phyloP scores from a whole-genome alignment of 2,113 vertebrate species.

The Dipodomys spectabilis region DNA sequence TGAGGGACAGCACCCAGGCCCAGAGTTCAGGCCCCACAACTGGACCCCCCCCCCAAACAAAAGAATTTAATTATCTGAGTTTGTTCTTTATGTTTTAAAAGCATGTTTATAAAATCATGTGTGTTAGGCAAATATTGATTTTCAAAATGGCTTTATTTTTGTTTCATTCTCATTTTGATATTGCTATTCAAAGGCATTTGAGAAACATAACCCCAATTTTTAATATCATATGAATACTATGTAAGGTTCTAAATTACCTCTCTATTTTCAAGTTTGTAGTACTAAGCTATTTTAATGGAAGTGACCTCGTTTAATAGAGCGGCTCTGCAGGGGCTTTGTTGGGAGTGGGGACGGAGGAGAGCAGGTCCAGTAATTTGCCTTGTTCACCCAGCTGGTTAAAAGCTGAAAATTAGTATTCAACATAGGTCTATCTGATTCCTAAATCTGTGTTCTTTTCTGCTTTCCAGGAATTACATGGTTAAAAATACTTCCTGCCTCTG shows the following conservation, averaged over 20 bases:
- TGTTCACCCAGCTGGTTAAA: neutral
- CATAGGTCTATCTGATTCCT: neutral
- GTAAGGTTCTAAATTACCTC: neutral
- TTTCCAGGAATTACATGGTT: neutral
- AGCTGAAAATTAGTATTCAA: neutral
- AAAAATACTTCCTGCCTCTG: constrained; percentile 13
- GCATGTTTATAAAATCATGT: neutral
- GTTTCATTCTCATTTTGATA: neutral
- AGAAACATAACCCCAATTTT: neutral
- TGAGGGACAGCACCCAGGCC: no score
- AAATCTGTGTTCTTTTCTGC: constrained; percentile 34
- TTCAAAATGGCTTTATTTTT: neutral
- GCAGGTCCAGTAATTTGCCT: neutral
- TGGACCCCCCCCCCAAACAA: no score
- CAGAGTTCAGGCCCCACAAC: no score
- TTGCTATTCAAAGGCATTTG: constrained; percentile 27
- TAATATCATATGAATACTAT: neutral
- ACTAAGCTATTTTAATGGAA: neutral
- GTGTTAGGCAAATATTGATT: neutral
- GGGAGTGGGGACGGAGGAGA: neutral
- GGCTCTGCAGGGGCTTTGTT: neutral
- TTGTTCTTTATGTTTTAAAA: neutral
- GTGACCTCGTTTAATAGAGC: neutral
- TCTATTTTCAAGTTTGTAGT: neutral
- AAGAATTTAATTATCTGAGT: no score